Percentiles rank a stretch among this genome's conserved stretches.
Conservation (phyloP, 2,797 vertebrate species). For the Urophycis tenuis region DNA sequence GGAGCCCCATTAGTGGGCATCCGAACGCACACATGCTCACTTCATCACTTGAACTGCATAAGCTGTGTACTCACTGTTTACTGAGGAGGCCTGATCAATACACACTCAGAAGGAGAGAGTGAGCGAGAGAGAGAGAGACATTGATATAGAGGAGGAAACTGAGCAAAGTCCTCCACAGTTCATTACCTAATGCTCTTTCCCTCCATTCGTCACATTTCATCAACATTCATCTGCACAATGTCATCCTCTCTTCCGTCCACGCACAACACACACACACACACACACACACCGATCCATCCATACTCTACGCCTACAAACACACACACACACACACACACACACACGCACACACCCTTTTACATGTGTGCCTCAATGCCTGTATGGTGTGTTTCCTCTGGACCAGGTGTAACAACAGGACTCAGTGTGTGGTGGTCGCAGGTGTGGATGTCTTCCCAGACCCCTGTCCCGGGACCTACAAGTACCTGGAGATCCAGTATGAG, state of each 20-base stretch:
- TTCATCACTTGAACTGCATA: slow-evolving; percentile 47
- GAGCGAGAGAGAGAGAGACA: slow-evolving; percentile 14
- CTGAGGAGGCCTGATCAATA: slow-evolving; percentile 73
- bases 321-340: no score
- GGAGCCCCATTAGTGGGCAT: not conserved
- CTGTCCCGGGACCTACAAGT: slow-evolving; percentile 67
- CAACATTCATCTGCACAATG: not conserved
- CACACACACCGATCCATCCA: slow-evolving; percentile 13
- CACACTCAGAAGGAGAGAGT: slow-evolving; percentile 34
- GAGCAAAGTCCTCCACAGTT: not conserved
- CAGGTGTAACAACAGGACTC: slow-evolving; percentile 88
- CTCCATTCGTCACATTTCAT: not conserved
- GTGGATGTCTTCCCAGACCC: slow-evolving; percentile 81
- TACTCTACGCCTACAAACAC: not conserved
- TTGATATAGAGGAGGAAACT: slow-evolving; percentile 18
- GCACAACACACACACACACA: not conserved
- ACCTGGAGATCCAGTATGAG: slow-evolving; percentile 78
- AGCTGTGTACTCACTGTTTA: slow-evolving; percentile 67
- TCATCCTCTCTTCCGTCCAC: not conserved
- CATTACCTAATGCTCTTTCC: not conserved
- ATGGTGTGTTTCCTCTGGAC: not conserved
- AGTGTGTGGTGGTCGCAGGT: slow-evolving; percentile 88
- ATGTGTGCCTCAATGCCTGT: not conserved
- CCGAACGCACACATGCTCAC: not conserved
- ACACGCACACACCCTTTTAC: no score